Base-by-base conservation (phyloP, 2,888 invertebrate species). In the Sarcophaga subvicina region DNA sequence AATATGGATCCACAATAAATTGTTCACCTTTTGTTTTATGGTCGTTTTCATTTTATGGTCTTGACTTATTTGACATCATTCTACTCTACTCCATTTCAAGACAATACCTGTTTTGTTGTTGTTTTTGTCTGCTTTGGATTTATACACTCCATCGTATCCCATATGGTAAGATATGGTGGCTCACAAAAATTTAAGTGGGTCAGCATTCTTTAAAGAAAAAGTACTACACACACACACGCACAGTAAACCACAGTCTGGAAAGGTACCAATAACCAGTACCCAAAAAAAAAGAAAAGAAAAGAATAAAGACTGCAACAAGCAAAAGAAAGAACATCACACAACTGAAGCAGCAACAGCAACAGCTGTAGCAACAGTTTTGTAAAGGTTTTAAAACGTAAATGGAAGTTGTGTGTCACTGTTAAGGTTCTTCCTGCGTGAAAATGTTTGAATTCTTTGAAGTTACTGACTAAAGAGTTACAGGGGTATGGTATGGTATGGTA, bases 61-160 rank as follows among this genome's bases (percentile, higher is more conserved):
- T 86, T 84, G 86, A 81, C 88, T 83, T 72, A 86, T 81, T 83
- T 84, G 83, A 83, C 83, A 81, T 86, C 83, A 88, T 84, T 83
- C 81, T 86, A 81, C 76, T 54, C 54, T 54, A 54, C 54, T 54
- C 54, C 2, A 54, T 17, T 54, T 86, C 79, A 81, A 80, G 80
- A 71, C 75, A 81, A 85, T 81, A 84, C 86, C 77, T 84, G 83
- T 86, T 83, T 83, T 76, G 45, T 69, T 71, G 66, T 59, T 54
- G 62, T 60, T 67, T 37, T 37, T 10, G 8, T 37, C 37, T 37
- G 37, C 37, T 37, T 54, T 49, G 17, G 3, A 47, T 11, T 59
- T 5, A 22, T 49, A 22, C 22, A 69, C 54, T 17, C 17, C 11
- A 22, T 69, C 22, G 5, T 45, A 76, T 45, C 37, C 37, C 37